These are phyloP conservation scores for Chondrilla cf. caribensis DNA, from an alignment of 37 sponge, comb jelly and placozoan species.

Conservation along the genomic window DNA sequence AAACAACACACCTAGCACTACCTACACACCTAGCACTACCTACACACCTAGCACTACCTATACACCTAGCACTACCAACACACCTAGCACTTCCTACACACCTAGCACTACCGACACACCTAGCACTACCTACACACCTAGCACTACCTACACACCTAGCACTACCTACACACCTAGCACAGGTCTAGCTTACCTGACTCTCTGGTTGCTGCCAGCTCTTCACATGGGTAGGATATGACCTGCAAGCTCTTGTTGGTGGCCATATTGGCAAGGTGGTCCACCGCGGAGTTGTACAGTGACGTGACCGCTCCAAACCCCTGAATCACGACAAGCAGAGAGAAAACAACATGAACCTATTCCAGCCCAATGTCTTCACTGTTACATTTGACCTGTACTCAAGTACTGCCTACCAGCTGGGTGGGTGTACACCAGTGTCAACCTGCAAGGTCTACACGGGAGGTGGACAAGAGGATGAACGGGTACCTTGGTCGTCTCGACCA, in stretches of 20 bases:
- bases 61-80: background rate
- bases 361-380: too few relatives aligned
- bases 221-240: slow-evolving; percentile 30
- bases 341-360: too few relatives aligned
- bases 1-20: background rate
- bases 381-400: too few relatives aligned
- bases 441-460: too few relatives aligned
- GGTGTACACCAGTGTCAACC: too few relatives aligned
- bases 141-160: background rate
- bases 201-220: slow-evolving; percentile 23
- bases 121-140: background rate
- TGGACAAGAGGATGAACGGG: too few relatives aligned
- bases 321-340: too few relatives aligned
- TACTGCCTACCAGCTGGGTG: too few relatives aligned
- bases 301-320: slow-evolving; percentile 26
- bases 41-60: background rate
- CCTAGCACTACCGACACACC: background rate
- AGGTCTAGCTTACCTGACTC: background rate
- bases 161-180: background rate
- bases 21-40: background rate
- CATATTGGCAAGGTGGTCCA: slow-evolving; percentile 1
- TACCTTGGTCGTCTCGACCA: too few relatives aligned
- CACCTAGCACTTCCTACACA: background rate
- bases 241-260: slow-evolving; percentile 6
- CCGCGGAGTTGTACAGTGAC: slow-evolving; percentile 38